Evolutionary conservation across 2,113 vertebrate species (phyloP).

Genomic region (Mionectes macconnelli): DNA sequence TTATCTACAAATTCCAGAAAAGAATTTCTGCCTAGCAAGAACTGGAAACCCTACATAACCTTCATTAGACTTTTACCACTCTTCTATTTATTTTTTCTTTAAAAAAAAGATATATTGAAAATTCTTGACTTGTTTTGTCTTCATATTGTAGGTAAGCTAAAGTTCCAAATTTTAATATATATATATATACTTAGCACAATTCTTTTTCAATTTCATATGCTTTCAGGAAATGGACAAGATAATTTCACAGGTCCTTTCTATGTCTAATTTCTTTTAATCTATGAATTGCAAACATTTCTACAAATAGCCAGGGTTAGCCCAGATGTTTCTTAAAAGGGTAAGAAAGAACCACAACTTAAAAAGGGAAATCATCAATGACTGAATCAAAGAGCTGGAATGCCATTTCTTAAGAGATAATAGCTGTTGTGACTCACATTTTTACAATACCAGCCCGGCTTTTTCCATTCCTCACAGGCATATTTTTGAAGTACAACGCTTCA

Average conservation of each 20-base stretch:
- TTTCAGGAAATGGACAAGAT: conserved; percentile 11
- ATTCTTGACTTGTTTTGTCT: not conserved
- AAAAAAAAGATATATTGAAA: not conserved
- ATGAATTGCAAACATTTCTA: conserved; percentile 31
- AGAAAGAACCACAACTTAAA: conserved; percentile 27
- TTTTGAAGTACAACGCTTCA: conserved; percentile 54
- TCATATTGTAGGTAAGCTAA: not conserved
- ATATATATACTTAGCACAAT: not conserved
- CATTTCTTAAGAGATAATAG: conserved; percentile 53
- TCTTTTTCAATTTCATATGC: not conserved
- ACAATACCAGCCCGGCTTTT: conserved; percentile 35
- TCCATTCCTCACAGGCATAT: conserved; percentile 40
- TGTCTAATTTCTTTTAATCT: conserved; percentile 46
- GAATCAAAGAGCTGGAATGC: conserved; percentile 38
- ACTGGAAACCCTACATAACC: not conserved
- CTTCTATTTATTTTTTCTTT: not conserved
- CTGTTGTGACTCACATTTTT: conserved; percentile 47
- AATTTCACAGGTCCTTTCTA: conserved; percentile 1
- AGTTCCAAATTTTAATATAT: not conserved
- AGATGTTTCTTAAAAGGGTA: conserved; percentile 29
- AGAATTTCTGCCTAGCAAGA: not conserved
- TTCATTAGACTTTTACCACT: not conserved
- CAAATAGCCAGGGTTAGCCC: conserved; percentile 24
- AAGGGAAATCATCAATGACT: conserved; percentile 52
- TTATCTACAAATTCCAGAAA: not conserved